A percentile compares a stretch with the other conserved stretches of the same genome.
phyloP scores from a whole-genome alignment of 1,140 invertebrate genomes.

The Calosoma granatense region DNA sequence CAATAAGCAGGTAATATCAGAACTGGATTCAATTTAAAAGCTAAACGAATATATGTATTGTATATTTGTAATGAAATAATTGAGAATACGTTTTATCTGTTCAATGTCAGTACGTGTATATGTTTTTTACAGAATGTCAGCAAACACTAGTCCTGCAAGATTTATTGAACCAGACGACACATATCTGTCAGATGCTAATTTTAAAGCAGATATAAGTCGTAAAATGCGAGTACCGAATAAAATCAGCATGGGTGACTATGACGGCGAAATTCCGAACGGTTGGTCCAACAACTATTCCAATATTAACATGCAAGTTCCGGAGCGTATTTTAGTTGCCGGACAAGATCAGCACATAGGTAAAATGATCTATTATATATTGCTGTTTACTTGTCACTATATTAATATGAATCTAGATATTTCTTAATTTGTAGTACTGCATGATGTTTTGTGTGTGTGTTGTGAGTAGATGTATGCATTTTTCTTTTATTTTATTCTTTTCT shows the following conservation, averaged over 20 bases:
- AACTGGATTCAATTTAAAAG: too few species aligned
- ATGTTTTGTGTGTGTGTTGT: background rate
- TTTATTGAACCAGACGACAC: conserved; percentile 40
- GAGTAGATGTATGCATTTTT: conserved; percentile 1
- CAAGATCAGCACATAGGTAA: conserved; percentile 68
- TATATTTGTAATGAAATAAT: too few species aligned
- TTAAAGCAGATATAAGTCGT: conserved; percentile 60
- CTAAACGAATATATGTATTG: too few species aligned
- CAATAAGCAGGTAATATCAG: background rate
- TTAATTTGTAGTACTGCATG: too few species aligned
- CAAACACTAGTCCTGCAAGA: conserved; percentile 25
- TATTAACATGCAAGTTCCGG: conserved; percentile 83
- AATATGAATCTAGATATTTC: background rate
- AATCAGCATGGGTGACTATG: conserved; percentile 57
- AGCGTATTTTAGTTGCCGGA: conserved; percentile 75
- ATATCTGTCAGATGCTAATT: conserved; percentile 56
- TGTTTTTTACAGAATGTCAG: conserved; percentile 22
- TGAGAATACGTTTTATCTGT: too few species aligned
- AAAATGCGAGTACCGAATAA: conserved; percentile 71
- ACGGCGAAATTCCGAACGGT: conserved; percentile 45
- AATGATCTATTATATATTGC: background rate
- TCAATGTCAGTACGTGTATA: background rate
- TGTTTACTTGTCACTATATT: background rate
- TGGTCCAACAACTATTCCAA: conserved; percentile 62
- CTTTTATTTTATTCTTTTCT: conserved; percentile 18